These are phyloP conservation scores for Rhogogaster chlorosoma DNA, from an alignment of 2,888 invertebrate species.

Conservation along the genomic window DNA sequence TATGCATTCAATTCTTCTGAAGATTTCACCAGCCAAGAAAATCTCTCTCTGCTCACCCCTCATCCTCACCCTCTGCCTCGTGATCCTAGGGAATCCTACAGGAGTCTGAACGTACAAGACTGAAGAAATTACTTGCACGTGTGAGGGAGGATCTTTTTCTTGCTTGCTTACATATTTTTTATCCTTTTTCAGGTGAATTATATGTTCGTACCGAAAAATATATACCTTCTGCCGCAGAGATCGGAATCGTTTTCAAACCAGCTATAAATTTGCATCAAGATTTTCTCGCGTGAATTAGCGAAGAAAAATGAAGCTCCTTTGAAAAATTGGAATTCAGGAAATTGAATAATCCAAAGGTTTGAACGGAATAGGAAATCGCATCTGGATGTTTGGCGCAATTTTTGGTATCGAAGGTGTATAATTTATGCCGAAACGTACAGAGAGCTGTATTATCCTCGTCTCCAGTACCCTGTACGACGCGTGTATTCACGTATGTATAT, in stretches of 20 bases:
- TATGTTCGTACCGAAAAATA: neutral
- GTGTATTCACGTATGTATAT: neutral
- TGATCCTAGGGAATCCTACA: neutral
- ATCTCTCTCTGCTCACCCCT: neutral
- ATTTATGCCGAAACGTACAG: neutral
- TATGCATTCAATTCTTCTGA: conserved; percentile 15
- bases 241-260: too few species aligned
- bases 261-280: too few species aligned
- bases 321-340: neutral
- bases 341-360: neutral
- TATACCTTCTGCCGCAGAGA: neutral
- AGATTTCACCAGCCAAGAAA: conserved; percentile 27
- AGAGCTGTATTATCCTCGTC: neutral
- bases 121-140: conserved; percentile 22
- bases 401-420: neutral
- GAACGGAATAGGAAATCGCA: neutral
- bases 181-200: neutral
- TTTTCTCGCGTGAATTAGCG: too few species aligned
- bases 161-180: neutral
- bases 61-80: conserved; percentile 1
- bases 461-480: conserved; percentile 8
- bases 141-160: neutral
- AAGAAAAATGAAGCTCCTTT: too few species aligned
- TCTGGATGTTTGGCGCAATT: neutral
- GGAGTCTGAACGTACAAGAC: neutral